Percentiles rank a stretch among this genome's conserved stretches.
These are phyloP conservation scores for Enteromius unitaeniatus DNA, from an alignment of 2,797 vertebrate genomes.

Conservation along the genomic window DNA sequence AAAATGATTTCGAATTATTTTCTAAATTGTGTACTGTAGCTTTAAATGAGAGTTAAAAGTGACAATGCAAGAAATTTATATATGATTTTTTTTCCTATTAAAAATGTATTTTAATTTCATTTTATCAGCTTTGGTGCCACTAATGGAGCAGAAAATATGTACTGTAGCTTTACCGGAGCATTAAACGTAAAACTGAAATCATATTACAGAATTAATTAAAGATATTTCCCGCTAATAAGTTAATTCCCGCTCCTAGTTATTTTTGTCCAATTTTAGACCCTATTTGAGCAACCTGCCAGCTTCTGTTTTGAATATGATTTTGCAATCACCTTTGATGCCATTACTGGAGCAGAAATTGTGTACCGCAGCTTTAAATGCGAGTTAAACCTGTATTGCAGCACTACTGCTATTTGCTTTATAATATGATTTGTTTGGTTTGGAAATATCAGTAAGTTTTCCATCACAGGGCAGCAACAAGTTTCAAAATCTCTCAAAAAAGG, in stretches of 20 bases:
- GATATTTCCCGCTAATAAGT: not conserved
- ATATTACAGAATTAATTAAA: not conserved
- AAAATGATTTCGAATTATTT: not conserved
- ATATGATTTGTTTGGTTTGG: not conserved
- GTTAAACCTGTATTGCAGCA: not conserved
- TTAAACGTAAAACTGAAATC: not conserved
- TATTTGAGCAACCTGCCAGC: not conserved
- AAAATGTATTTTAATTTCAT: not conserved
- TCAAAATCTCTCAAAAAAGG: constrained; percentile 5
- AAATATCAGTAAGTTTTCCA: not conserved
- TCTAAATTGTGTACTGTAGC: not conserved
- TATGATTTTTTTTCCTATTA: not conserved
- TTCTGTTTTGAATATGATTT: not conserved
- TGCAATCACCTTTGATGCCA: not conserved
- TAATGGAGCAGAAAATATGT: not conserved
- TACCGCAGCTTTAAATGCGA: not conserved
- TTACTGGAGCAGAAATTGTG: not conserved
- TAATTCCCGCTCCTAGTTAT: not conserved
- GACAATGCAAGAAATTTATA: not conserved
- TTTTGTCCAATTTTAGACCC: not conserved
- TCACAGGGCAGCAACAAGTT: not conserved
- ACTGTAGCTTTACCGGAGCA: not conserved
- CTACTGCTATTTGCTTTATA: not conserved
- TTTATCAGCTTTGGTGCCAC: not conserved
- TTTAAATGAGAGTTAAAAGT: not conserved